phyloP scores from a whole-genome alignment of 2,113 vertebrate genomes.

The Stigmatopora argus region DNA sequence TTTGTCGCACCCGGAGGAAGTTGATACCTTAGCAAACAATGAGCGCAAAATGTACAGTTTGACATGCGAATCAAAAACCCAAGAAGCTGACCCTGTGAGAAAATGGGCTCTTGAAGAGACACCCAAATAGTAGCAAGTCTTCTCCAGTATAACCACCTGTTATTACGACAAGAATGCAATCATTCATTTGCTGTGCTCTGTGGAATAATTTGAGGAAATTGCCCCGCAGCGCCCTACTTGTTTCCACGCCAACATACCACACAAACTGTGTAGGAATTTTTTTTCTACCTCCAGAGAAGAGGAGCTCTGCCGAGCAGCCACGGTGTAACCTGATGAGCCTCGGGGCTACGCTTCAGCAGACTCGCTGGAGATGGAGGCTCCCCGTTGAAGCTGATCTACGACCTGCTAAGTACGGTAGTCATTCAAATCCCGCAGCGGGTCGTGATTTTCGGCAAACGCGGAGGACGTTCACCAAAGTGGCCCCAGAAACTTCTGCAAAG shows the following conservation, averaged over 20 bases:
- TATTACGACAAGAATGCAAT: conserved; percentile 55
- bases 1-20: background rate
- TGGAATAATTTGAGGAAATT: conserved; percentile 39
- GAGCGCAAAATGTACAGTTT: background rate
- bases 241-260: conserved; percentile 41
- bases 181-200: conserved; percentile 23
- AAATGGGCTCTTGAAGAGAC: background rate
- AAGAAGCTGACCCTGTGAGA: background rate
- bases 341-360: conserved; percentile 44
- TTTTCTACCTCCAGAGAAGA: conserved; percentile 36
- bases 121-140: conserved; percentile 23
- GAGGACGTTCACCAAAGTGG: background rate
- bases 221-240: conserved; percentile 41
- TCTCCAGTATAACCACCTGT: conserved; percentile 42
- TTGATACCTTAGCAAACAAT: background rate
- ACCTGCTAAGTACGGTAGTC: background rate
- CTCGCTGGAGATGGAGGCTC: conserved; percentile 49
- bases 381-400: conserved; percentile 23
- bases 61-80: background rate
- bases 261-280: conserved; percentile 50
- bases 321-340: conserved; percentile 64
- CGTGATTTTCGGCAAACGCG: background rate
- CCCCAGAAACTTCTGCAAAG: background rate
- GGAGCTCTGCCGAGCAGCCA: conserved; percentile 36
- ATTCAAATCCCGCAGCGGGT: background rate